These are phyloP conservation scores for Megastigmus dorsalis DNA, from an alignment of 2,888 invertebrate genomes.

Conservation along the genomic window DNA sequence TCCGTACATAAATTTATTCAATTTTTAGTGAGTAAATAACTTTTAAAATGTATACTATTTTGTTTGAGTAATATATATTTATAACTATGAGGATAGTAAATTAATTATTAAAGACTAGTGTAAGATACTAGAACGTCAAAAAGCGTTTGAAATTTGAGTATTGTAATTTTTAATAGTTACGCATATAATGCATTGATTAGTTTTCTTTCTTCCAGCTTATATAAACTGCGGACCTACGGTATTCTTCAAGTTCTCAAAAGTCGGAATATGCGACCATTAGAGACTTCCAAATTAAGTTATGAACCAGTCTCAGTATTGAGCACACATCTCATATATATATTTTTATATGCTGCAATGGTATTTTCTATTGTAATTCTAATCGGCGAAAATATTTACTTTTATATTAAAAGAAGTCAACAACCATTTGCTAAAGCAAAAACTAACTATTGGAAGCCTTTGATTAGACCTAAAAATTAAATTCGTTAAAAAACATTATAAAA, in stretches of 20 bases:
- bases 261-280: not conserved
- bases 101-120: no score
- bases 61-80: no score
- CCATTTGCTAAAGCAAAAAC: constrained; percentile 12
- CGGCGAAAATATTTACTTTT: constrained; percentile 17
- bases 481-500: no score
- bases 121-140: no score
- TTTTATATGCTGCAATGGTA: constrained; percentile 11
- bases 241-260: constrained; percentile 5
- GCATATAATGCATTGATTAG: no score
- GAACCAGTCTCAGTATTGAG: constrained; percentile 9
- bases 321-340: not conserved
- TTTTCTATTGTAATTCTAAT: constrained; percentile 27
- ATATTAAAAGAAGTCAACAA: not conserved
- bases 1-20: constrained; percentile 28
- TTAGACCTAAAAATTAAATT: no score
- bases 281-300: not conserved
- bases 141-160: no score
- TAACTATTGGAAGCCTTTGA: constrained; percentile 23
- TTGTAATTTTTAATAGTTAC: no score
- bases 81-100: no score
- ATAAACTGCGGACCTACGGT: constrained; percentile 3
- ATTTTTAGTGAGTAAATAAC: constrained; percentile 45
- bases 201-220: constrained; percentile 10
- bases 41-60: no score